Conservation (phyloP, 2,797 vertebrate genomes). For the Chelonia mydas region DNA sequence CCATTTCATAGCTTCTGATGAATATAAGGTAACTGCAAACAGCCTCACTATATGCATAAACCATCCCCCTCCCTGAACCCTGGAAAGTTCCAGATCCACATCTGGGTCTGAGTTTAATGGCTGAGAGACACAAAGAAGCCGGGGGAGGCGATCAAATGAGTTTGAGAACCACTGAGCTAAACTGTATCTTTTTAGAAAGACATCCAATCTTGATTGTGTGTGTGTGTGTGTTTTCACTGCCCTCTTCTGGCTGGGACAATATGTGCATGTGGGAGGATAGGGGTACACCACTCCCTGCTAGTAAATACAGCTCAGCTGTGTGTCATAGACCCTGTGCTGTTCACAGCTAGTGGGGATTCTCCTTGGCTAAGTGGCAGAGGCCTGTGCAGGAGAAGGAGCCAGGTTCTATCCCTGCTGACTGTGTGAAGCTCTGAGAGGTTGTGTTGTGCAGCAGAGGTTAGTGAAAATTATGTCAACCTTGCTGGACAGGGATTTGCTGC, state of each 20-base stretch:
- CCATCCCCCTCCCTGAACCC: background rate
- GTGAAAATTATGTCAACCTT: background rate
- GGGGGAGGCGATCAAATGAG: background rate
- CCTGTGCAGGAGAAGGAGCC: background rate
- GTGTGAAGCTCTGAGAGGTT: background rate
- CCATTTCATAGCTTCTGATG: no score
- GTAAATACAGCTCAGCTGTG: background rate
- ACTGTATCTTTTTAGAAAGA: background rate
- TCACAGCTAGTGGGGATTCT: background rate
- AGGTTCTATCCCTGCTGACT: background rate
- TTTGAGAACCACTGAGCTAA: background rate
- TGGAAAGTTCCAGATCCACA: background rate
- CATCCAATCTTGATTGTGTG: background rate
- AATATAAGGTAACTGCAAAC: background rate
- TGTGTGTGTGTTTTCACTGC: background rate
- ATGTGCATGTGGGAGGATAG: no score
- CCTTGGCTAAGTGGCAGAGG: background rate
- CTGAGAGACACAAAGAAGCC: background rate
- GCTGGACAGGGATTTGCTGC: background rate
- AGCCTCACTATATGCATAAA: background rate
- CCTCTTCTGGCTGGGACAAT: background rate
- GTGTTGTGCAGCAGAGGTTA: background rate
- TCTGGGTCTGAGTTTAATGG: background rate
- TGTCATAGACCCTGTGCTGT: background rate
- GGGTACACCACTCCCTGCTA: background rate